These are phyloP conservation scores for Himantopus leucocephalus DNA, from an alignment of 2,113 vertebrate species.

Conservation along the genomic window DNA sequence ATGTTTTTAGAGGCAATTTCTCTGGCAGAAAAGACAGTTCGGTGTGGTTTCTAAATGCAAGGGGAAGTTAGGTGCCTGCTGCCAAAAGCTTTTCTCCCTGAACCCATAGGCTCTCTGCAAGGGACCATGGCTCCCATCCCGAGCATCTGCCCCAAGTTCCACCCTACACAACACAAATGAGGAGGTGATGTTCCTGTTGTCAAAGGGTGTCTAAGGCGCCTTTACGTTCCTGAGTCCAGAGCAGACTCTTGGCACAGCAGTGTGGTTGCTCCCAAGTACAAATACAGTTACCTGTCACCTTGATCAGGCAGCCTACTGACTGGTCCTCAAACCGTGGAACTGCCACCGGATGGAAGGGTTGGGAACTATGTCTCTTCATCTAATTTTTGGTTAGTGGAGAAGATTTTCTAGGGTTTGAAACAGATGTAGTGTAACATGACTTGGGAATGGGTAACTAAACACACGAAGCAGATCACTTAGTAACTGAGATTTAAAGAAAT, in stretches of 20 bases:
- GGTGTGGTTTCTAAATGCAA: neutral
- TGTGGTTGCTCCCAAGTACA: neutral
- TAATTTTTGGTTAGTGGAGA: neutral
- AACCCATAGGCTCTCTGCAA: neutral
- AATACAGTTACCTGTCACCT: neutral
- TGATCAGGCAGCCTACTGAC: too few relatives aligned
- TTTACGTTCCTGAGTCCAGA: neutral
- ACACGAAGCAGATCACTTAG: neutral
- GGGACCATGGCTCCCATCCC: rapidly evolving
- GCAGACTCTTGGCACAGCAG: neutral
- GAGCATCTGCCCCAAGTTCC: neutral
- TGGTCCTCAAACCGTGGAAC: neutral
- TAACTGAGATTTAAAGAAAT: neutral
- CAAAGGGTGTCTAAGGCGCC: neutral
- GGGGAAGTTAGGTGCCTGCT: neutral
- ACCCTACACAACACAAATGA: neutral
- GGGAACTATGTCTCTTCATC: neutral
- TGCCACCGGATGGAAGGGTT: neutral
- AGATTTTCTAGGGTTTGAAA: neutral
- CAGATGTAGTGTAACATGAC: neutral
- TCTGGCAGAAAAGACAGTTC: neutral
- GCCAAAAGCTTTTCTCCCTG: neutral
- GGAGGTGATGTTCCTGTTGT: neutral
- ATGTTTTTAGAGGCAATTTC: neutral
- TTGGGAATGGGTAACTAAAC: neutral